Percentiles rank a stretch among this genome's conserved stretches.
Conservation (phyloP, 2,797 vertebrate genomes). For the Xiphorhynchus erythropygius region DNA sequence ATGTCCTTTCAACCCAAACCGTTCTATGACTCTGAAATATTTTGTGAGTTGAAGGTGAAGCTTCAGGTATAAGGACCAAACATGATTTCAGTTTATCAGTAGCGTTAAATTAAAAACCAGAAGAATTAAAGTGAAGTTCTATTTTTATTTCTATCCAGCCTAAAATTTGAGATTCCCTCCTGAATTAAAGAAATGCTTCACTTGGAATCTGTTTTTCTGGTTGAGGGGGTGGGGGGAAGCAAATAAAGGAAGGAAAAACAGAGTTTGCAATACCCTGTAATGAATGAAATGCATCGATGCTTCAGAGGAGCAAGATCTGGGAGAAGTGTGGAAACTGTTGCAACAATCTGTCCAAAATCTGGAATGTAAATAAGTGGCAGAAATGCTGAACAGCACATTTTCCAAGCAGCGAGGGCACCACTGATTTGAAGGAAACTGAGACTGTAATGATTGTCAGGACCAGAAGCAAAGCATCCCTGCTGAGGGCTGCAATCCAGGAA, state of each 20-base stretch:
- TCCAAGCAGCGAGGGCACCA: background rate
- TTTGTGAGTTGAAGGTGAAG: background rate
- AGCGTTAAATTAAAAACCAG: background rate
- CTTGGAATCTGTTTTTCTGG: background rate
- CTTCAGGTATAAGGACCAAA: background rate
- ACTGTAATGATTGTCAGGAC: slow-evolving; percentile 2
- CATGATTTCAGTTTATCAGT: background rate
- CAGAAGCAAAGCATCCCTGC: slow-evolving; percentile 9
- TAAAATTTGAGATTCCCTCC: background rate
- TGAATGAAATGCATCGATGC: background rate
- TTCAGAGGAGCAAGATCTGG: background rate
- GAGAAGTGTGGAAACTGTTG: background rate
- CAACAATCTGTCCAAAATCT: background rate
- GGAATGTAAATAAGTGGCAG: slow-evolving; percentile 9
- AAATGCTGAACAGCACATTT: slow-evolving; percentile 9
- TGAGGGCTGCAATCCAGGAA: background rate
- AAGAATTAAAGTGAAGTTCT: background rate
- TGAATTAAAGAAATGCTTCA: background rate
- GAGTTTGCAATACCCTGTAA: background rate
- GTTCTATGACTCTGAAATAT: background rate
- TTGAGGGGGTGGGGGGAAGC: background rate
- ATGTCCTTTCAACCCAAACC: background rate
- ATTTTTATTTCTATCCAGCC: background rate
- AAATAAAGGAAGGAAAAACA: background rate
- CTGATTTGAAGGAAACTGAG: slow-evolving; percentile 25